Base-by-base conservation (phyloP, 2,888 invertebrate species). In the Mycalesis mineus region DNA sequence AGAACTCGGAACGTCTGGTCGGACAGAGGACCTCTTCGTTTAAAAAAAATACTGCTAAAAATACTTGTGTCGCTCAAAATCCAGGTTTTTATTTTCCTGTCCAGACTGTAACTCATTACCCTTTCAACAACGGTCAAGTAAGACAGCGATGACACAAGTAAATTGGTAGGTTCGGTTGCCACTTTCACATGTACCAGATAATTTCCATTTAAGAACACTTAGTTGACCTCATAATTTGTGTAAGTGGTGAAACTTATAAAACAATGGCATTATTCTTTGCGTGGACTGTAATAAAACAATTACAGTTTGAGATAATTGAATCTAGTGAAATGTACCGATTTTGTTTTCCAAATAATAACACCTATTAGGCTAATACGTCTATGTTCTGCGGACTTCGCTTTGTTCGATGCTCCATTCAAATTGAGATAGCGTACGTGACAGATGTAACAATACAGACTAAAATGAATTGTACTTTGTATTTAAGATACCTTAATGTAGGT, bases 221-320 rank as follows among this genome's bases (percentile, higher is more conserved):
- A 15, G 14, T 40, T 40, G 51, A 51, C 39, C 29, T 40, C 40
- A 14, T 15, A 51, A 51, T 40, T 31, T 48, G 8, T 29, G 4
- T 45, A 45, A 57, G 57, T n/a, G 41, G 57, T 41, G 53, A 54
- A 57, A 54, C 36, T 51, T 50, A 41, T 57, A 55, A 60, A 57
- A 47, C 55, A 62, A 62, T 57, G 37, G 41, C 41, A 58, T 57
- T 55, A 58, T 56, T 39, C 50, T 39, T 58, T 39, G 48, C 51
- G 41, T 57, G 39, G 60, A 40, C 47, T 39, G 50, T 58, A 61
- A 61, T 65, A 54, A 53, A 57, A 62, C 53, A 64, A 67, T 57
- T 45, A 49, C 44, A 57, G 53, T 64, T 63, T 58, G 44, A 61
- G 9, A 11, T 28, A 65, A 65, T 67, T 66, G 62, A 62, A 63